These are phyloP conservation scores for Batillaria attramentaria DNA, from an alignment of 1,140 invertebrate genomes.

Conservation along the genomic window DNA sequence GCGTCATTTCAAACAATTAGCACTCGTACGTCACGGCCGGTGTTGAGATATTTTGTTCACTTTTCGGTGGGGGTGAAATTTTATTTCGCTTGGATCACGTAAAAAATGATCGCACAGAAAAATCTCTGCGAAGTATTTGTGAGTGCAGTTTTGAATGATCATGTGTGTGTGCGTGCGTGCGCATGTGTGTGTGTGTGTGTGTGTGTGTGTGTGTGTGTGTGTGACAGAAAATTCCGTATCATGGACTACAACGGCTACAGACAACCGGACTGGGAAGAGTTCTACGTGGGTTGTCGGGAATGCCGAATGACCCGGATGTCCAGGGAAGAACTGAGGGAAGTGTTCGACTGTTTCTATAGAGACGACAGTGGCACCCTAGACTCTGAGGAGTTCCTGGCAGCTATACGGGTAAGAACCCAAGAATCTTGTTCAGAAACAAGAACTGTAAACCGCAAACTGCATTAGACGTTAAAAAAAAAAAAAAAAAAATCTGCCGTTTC, in stretches of 20 bases:
- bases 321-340: not conserved
- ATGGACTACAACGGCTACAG: not conserved
- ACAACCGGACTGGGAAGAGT: not conserved
- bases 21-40: too few species aligned
- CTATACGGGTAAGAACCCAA: not conserved
- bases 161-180: too few species aligned
- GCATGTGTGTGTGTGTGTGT: too few species aligned
- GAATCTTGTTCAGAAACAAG: too few species aligned
- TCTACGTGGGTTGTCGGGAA: not conserved
- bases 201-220: not conserved
- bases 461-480: too few species aligned
- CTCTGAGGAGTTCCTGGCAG: not conserved
- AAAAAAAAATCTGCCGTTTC: too few species aligned
- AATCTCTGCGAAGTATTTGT: not conserved
- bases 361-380: conserved; percentile 1
- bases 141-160: not conserved
- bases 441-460: too few species aligned
- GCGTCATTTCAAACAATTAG: too few species aligned
- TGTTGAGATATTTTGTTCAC: not conserved
- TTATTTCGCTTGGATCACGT: not conserved
- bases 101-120: not conserved
- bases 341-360: not conserved
- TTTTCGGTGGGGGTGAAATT: not conserved
- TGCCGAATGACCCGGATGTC: not conserved
- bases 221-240: not conserved